Conservation (phyloP, 1,140 invertebrate genomes). For the Diprion similis region DNA sequence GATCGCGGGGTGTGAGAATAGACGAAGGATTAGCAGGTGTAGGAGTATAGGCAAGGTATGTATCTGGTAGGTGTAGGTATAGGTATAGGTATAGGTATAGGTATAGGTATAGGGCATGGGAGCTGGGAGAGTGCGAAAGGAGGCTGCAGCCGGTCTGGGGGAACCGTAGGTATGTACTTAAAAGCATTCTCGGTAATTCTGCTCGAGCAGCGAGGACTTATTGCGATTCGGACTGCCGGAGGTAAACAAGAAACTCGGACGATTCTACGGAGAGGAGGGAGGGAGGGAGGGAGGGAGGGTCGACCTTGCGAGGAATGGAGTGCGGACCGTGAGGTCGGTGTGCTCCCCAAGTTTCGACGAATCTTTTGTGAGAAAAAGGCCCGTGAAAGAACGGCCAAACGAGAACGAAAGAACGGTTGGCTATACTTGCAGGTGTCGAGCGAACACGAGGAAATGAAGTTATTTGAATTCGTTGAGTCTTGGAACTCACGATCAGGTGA, state of each 20-base stretch:
- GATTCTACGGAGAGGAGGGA: slow-evolving; percentile 27
- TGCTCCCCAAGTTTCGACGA: slow-evolving; percentile 11
- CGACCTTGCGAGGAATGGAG: slow-evolving; percentile 19
- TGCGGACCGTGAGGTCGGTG: slow-evolving; percentile 21
- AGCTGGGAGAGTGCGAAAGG: too few relatives aligned
- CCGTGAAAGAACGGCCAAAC: slow-evolving; percentile 11
- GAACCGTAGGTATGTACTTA: background rate
- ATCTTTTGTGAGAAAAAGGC: background rate
- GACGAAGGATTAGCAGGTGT: too few relatives aligned
- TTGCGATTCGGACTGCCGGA: slow-evolving; percentile 16
- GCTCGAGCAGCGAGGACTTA: background rate
- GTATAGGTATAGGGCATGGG: background rate
- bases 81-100: too few relatives aligned
- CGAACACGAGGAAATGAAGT: background rate
- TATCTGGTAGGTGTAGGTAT: too few relatives aligned
- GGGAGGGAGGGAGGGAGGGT: slow-evolving; percentile 5
- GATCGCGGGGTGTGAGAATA: too few relatives aligned
- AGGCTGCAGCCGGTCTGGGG: background rate
- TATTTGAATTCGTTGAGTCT: background rate
- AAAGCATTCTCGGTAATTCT: background rate
- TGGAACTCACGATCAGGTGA: background rate
- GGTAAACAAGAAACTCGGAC: slow-evolving; percentile 34
- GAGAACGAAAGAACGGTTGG: slow-evolving; percentile 5
- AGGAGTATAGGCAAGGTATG: too few relatives aligned
- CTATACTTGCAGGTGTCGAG: background rate